These are phyloP conservation scores for Tetramorium simillimum DNA, from an alignment of 1,140 invertebrate genomes.

Conservation along the genomic window DNA sequence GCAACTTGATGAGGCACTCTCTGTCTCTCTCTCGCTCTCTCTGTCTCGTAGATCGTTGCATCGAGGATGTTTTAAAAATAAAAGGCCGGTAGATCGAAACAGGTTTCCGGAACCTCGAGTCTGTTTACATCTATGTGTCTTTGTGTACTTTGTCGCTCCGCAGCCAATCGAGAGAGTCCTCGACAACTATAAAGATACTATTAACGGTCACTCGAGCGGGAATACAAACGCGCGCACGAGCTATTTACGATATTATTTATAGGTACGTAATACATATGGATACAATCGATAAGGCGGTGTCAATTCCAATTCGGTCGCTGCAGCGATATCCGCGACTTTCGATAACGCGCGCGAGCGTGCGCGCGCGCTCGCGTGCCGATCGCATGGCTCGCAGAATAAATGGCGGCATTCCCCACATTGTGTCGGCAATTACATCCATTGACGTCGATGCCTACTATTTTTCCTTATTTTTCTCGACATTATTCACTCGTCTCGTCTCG, in stretches of 20 bases:
- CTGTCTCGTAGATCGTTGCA: background rate
- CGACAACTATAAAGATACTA: background rate
- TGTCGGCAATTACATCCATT: conserved; percentile 44
- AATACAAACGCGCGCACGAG: background rate
- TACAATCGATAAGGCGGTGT: conserved; percentile 3
- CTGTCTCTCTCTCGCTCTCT: too few relatives aligned
- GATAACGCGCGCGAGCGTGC: background rate
- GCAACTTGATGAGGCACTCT: conserved; percentile 31
- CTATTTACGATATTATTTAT: conserved; percentile 42
- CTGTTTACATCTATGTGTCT: too few relatives aligned
- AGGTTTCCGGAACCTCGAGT: background rate
- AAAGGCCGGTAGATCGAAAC: background rate
- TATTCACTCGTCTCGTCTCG: background rate
- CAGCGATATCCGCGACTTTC: background rate
- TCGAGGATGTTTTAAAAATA: conserved; percentile 43
- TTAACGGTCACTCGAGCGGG: background rate
- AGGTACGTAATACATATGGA: background rate
- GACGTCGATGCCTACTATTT: conserved; percentile 41
- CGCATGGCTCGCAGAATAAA: background rate
- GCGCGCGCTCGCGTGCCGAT: background rate
- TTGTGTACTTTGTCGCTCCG: background rate
- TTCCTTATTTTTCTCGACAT: conserved; percentile 42
- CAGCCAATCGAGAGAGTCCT: background rate
- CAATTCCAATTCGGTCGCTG: conserved; percentile 5
- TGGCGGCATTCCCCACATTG: background rate